Conservation (phyloP, 2,797 vertebrate genomes). For the Coluber constrictor region DNA sequence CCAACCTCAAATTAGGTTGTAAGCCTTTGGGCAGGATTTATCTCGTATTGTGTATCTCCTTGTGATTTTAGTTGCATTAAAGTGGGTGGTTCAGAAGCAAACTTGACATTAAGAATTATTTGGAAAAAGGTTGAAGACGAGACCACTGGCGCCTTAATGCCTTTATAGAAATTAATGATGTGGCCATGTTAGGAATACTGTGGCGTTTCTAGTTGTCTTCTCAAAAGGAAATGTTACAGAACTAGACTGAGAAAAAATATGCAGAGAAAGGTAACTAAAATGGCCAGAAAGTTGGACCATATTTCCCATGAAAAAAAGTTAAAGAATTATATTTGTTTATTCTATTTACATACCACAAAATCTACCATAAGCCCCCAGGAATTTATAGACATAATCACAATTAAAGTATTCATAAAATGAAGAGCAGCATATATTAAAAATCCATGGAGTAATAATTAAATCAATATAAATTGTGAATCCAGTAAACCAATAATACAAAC, state of each 20-base stretch:
- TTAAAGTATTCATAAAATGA: not conserved
- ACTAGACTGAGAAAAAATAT: not conserved
- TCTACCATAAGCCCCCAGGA: not conserved
- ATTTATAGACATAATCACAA: not conserved
- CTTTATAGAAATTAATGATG: not conserved
- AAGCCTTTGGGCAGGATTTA: conserved; percentile 2
- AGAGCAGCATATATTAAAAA: not conserved
- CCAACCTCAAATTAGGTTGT: conserved; percentile 7
- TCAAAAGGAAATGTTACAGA: not conserved
- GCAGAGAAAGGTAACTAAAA: not conserved
- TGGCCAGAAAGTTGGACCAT: not conserved
- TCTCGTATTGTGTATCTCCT: not conserved
- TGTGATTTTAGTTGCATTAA: conserved; percentile 2
- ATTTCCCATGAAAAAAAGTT: not conserved
- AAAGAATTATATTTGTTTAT: not conserved
- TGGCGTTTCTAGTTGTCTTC: not conserved
- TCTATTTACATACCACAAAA: not conserved
- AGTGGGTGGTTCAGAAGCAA: not conserved
- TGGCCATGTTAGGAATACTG: not conserved
- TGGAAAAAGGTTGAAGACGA: not conserved
- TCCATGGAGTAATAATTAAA: not conserved
- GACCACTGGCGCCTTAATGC: not conserved
- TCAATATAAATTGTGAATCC: not conserved
- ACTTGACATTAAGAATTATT: conserved; percentile 7
- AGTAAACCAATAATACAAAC: not conserved